A percentile compares a stretch with the other conserved stretches of the same genome.
phyloP scores from a whole-genome alignment of 2,888 invertebrate species.

The Mythimna albipuncta region DNA sequence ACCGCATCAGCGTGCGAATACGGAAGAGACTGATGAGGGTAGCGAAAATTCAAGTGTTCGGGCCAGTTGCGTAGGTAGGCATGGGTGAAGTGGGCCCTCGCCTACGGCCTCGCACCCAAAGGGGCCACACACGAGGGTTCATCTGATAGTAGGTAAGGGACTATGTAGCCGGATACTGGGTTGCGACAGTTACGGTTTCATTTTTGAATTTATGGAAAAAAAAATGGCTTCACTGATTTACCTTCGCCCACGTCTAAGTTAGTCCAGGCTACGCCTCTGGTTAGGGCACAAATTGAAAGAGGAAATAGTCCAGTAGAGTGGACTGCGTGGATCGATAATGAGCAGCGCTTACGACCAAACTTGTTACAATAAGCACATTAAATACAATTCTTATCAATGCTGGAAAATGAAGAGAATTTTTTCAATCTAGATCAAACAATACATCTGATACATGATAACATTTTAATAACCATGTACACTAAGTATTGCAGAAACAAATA shows the following conservation, averaged over 20 bases:
- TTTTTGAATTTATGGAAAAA: no score
- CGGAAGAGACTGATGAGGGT: neutral
- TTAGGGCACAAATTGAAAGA: neutral
- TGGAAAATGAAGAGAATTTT: neutral
- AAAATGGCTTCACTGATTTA: no score
- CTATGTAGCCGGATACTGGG: no score
- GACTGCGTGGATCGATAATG: neutral
- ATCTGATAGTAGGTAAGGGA: no score
- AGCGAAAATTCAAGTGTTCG: neutral
- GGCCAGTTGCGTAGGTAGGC: no score
- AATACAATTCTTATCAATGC: neutral
- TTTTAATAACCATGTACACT: neutral
- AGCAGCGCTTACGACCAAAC: neutral
- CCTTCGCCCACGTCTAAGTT: no score
- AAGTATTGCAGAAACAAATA: neutral
- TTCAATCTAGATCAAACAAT: slow-evolving; percentile 6
- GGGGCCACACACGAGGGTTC: no score
- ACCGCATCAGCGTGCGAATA: no score
- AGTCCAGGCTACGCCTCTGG: no score
- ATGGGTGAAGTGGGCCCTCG: no score
- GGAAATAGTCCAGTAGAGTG: neutral
- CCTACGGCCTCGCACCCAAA: no score
- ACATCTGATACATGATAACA: slow-evolving; percentile 1
- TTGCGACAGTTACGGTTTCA: no score
- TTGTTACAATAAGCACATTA: neutral